phyloP scores from a whole-genome alignment of 2,113 vertebrate species.

The Odobenus rosmarus region DNA sequence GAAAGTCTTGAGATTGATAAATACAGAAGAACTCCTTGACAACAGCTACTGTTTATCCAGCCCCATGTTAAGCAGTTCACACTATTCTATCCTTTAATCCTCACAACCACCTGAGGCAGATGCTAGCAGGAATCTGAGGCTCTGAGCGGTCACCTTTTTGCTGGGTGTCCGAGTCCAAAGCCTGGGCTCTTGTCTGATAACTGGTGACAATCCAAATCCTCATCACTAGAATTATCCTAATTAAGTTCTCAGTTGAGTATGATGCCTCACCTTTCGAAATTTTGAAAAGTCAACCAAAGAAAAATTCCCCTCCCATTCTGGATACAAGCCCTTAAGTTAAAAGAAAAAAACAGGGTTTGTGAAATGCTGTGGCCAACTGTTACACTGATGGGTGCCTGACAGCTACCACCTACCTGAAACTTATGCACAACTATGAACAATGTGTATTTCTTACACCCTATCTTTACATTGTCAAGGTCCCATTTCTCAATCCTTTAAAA shows the following conservation, averaged over 20 bases:
- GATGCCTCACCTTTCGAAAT: background rate
- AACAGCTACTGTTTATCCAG: conserved; percentile 28
- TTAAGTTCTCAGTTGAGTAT: background rate
- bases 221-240: background rate
- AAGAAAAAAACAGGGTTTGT: background rate
- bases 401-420: background rate
- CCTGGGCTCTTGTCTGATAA: conserved; percentile 1
- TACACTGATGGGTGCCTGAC: background rate
- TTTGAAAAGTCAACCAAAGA: background rate
- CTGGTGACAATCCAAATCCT: background rate
- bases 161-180: background rate
- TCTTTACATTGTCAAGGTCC: background rate
- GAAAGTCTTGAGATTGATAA: background rate
- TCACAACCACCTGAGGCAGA: background rate
- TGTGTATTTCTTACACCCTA: background rate
- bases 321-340: background rate
- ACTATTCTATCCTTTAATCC: conserved; percentile 54
- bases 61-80: conserved; percentile 22
- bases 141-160: background rate
- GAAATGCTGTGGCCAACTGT: background rate
- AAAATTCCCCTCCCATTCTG: background rate
- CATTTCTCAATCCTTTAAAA: background rate
- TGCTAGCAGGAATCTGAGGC: background rate
- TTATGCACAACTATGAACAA: background rate
- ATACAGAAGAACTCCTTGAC: conserved; percentile 38